Base-by-base conservation (phyloP, 2,888 invertebrate species). In the Odontothrips loti region DNA sequence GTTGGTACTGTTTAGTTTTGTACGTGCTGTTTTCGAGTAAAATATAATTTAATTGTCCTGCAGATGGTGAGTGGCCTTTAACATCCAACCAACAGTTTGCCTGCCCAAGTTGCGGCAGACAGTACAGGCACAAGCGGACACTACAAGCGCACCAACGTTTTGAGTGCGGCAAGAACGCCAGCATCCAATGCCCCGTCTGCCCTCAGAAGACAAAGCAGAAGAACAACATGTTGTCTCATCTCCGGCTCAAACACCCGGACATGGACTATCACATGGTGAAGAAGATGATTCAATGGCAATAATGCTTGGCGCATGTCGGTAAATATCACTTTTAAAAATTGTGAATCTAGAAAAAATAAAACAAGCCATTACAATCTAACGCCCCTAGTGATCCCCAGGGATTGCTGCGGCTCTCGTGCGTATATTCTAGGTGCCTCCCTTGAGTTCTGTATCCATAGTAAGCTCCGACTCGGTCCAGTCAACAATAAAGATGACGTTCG, bases 111-210 rank as follows among this genome's bases (percentile, higher is more conserved):
- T 87, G 87, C 81, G 86, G 87, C n/a, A 86, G 85, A 79, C 83
- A 82, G 29, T 88, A 88, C 82, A 85, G 85, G 80, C 85, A 85
- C 80, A 86, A 86, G 82, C 86, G 87, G 2, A 87, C 87, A 48
- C 85, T 86, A 80, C 83, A 83, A n/a, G 84, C 85, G 27, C 87
- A 87, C 82, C 83, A 84, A 34, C 84, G 85, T 34, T 84, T 85
- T 82, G 86, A 87, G 82, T 87, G 87, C 81, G 87, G 87, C 10
- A 85, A 85, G 47, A 86, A 85, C 82, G 88, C 88, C 11, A 86
- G 85, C 80, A 88, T 87, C 83, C 81, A 83, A 34, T 88, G 88
- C 81, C 85, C 86, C 0, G 85, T 86, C 47, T 87, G 87, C 81
- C 84, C 84, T 20, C 86, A 86, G 81, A 83, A 83, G 0, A 85